Percentiles rank a stretch among this genome's conserved stretches.
phyloP scores from a whole-genome alignment of 2,888 invertebrate species.

The Phania funesta region DNA sequence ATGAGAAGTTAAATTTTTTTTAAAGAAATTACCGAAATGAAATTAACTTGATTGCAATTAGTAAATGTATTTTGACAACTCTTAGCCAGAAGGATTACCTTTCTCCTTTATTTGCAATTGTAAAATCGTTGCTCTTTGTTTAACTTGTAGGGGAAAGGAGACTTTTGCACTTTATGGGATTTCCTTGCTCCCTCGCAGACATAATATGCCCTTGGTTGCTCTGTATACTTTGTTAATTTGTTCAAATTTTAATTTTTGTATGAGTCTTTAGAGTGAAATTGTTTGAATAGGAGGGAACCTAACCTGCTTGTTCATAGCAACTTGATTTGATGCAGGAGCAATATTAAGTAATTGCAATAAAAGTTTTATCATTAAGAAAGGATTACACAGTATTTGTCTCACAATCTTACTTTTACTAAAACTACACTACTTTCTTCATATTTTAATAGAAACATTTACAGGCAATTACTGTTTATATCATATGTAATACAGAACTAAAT shows the following conservation, averaged over 20 bases:
- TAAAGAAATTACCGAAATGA: not conserved
- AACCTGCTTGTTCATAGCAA: not conserved
- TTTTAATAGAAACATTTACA: too few species aligned
- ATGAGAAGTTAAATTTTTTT: constrained; percentile 3
- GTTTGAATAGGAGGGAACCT: not conserved
- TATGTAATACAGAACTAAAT: too few species aligned
- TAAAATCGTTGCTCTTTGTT: not conserved
- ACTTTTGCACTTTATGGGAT: not conserved
- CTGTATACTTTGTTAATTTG: not conserved
- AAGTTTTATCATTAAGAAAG: not conserved
- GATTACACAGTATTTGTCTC: not conserved
- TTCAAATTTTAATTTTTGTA: not conserved
- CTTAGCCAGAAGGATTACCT: not conserved
- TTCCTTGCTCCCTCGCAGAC: not conserved
- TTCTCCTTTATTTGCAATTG: not conserved
- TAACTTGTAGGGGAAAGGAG: not conserved
- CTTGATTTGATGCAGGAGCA: not conserved
- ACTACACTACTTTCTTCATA: too few species aligned
- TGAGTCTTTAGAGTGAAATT: not conserved
- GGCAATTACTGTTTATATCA: constrained; percentile 6
- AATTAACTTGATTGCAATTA: constrained; percentile 33
- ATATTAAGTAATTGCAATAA: constrained; percentile 15
- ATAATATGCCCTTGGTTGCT: not conserved
- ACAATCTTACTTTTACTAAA: constrained; percentile 17
- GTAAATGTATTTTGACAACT: constrained; percentile 6